Evolutionary conservation across 2,797 vertebrate species (phyloP).

Genomic region (Florisuga fusca): DNA sequence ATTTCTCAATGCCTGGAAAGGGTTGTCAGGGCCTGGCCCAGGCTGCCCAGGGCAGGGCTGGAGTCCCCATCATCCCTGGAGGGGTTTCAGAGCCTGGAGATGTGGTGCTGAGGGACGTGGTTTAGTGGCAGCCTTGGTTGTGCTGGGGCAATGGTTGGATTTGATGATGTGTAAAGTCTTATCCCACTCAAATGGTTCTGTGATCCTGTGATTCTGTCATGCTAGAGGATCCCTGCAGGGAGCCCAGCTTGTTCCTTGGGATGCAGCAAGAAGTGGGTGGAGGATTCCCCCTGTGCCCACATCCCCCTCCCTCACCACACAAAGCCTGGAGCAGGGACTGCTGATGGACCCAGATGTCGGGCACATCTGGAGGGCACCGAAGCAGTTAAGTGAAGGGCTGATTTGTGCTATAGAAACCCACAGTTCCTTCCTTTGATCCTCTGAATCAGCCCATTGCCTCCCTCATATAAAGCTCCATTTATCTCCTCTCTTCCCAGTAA

Average conservation of each 20-base stretch:
- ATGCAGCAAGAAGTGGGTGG: neutral
- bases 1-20: too few species aligned
- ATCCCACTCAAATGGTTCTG: too few species aligned
- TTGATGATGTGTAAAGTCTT: too few species aligned
- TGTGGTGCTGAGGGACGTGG: too few species aligned
- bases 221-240: neutral
- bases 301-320: neutral
- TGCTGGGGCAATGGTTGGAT: too few species aligned
- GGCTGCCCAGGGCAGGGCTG: too few species aligned
- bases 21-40: too few species aligned
- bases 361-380: conserved; percentile 48
- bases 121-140: too few species aligned
- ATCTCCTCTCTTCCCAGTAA: conserved; percentile 20
- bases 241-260: neutral
- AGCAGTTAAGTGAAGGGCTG: conserved; percentile 59
- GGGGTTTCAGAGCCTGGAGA: too few species aligned
- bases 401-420: conserved; percentile 48
- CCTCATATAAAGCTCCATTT: conserved; percentile 48
- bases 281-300: neutral
- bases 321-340: neutral
- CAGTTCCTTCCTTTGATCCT: conserved; percentile 52
- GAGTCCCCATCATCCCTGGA: too few species aligned
- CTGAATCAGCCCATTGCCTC: conserved; percentile 64
- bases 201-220: too few species aligned
- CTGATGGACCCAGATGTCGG: neutral